Evolutionary conservation across 2,797 vertebrate species (phyloP), one percentile per base, ranked within the genome.

Genomic region (Onychomys torridus): DNA sequence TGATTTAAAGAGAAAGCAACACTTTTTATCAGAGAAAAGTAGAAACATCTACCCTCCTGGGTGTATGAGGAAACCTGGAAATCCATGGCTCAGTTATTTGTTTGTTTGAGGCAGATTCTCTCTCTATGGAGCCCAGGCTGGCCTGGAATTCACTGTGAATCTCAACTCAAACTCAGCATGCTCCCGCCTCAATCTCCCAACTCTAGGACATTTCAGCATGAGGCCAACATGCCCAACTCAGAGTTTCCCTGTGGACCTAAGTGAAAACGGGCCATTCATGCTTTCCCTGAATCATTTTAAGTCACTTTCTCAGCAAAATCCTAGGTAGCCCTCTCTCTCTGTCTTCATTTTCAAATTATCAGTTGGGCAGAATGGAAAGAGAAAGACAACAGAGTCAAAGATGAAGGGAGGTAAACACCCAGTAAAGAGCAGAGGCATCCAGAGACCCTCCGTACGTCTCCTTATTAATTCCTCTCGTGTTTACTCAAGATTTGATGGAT

Each of bases 341-440:
- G 13, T 92, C 97, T 97, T 95, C 8, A 69, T 97, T 97, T 98
- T 95, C 93, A 96, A 59, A 94, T 93, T 40, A 77, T 81, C 89
- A 61, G 6, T 29, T 29, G 57, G 55, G 76, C 52, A 86, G 71
- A 97, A 96, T 55, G 27, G 76, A 87, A 91, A 92, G 73, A 82
- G 63, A 85, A 96, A 79, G 87, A 55, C 95, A 81, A 69, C 49
- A 90, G 95, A 96, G 94, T 46, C 88, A 93, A 90, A 69, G 95
- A 67, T 25, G 10, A 76, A 78, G 5, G 12, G 43, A 85, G 27
- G 5, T 12, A 52, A 96, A 95, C 92, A 92, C 61, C 23, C 11
- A 1, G 95, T 92, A 94, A 46, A 88, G 43, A 29, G 46, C 19
- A 85, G 71, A 65, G 65, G 87, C 59, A 76, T 3, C 96, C 84